Conservation (phyloP, 2,113 vertebrate genomes). For the Grammomys surdaster region DNA sequence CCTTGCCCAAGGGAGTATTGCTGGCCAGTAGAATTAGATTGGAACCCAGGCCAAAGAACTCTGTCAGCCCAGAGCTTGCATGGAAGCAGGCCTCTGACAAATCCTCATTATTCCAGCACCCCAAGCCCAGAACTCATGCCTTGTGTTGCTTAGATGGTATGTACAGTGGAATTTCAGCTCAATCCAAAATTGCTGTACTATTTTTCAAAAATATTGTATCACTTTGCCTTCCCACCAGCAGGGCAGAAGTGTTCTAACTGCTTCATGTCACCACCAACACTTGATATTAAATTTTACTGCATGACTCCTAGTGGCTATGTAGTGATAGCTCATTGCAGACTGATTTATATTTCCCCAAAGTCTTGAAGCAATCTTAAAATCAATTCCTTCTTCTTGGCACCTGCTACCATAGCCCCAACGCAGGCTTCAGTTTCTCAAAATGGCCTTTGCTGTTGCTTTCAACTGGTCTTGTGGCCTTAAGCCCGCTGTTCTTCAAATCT, state of each 20-base stretch:
- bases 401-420: neutral
- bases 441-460: neutral
- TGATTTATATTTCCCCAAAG: neutral
- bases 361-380: neutral
- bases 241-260: neutral
- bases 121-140: neutral
- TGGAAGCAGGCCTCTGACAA: neutral
- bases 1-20: neutral
- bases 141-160: neutral
- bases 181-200: neutral
- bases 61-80: neutral
- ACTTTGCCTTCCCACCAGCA: neutral
- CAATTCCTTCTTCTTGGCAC: neutral
- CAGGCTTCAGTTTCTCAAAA: neutral
- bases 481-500: neutral
- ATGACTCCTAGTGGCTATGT: neutral
- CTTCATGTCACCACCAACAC: neutral
- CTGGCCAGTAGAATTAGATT: neutral
- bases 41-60: neutral
- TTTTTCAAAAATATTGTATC: neutral
- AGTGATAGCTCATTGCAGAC: neutral
- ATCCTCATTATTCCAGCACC: neutral
- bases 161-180: neutral
- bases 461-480: neutral
- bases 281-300: neutral